phyloP scores from a whole-genome alignment of 92 coral and sea anemone genomes.

The Porites evermanni region DNA sequence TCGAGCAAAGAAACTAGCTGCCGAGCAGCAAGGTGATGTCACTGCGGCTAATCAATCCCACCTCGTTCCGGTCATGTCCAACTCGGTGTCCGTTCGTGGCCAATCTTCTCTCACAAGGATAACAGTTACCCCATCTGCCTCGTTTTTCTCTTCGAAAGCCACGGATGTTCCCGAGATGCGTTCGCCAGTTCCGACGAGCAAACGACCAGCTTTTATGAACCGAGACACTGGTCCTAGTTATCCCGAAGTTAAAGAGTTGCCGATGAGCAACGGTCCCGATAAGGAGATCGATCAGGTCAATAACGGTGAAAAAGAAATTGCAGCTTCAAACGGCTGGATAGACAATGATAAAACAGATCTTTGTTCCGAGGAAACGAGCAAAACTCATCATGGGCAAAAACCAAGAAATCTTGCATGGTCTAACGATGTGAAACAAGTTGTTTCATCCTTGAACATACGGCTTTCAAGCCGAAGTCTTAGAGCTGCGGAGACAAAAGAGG shows the following conservation, averaged over 20 bases:
- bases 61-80: slow-evolving; percentile 19
- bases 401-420: neutral
- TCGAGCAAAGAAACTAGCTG: slow-evolving; percentile 18
- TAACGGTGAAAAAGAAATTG: neutral
- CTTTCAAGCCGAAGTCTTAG: slow-evolving; percentile 11
- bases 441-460: slow-evolving; percentile 46
- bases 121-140: slow-evolving; percentile 36
- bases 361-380: neutral
- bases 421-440: slow-evolving; percentile 22
- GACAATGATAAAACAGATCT: neutral
- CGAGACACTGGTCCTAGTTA: slow-evolving; percentile 19
- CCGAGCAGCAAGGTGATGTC: neutral
- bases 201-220: slow-evolving; percentile 44
- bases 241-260: slow-evolving; percentile 1
- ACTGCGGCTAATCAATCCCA: slow-evolving; percentile 7
- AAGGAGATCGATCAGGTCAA: neutral
- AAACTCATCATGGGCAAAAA: neutral
- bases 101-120: slow-evolving; percentile 43
- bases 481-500: neutral
- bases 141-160: neutral
- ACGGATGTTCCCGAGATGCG: slow-evolving; percentile 43
- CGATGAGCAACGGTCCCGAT: neutral
- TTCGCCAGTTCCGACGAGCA: slow-evolving; percentile 62
- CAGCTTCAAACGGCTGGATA: neutral
- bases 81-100: slow-evolving; percentile 50